Base-by-base conservation (phyloP, 2,888 invertebrate genomes). In the Pterobdella sp. region DNA sequence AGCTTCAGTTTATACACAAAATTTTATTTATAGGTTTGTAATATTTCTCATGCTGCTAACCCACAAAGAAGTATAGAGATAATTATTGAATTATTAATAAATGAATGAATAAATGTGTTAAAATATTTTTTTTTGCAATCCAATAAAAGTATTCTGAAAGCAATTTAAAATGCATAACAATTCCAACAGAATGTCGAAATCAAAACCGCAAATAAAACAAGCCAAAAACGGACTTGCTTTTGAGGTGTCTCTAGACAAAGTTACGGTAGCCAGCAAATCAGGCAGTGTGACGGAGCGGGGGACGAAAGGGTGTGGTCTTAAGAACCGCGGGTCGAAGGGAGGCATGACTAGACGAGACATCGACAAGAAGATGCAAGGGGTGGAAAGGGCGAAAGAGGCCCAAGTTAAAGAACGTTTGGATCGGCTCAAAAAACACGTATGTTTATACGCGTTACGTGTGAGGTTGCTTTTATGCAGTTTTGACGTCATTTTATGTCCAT, bases 341-440 rank as follows among this genome's bases (percentile, higher is more conserved):
- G n/a, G n/a, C n/a, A 76, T 77, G 35, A 81, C 83, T 35, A 79
- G 80, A 71, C 91, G 92, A 83, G 91, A 92, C 81, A 94, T 95
- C 80, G 91, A 92, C 82, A 91, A 91, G 83, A 95, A 95, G 84
- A 88, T 94, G 72, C 90, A 90, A 85, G 93, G 92, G 22, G 95
- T 95, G 67, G 94, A 94, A 82, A 93, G 94, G 84, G 89, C 94
- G 81, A 89, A 94, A 78, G 94, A 94, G 84, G 91, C 91, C 64
- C 91, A 92, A 84, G 91, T 95, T 82, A 90, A 89, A 81, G 92
- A 92, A 82, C 87, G 94, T 81, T 91, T 91, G 84, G 89, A 90
- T 77, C 84, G 79, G 69, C 79, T 79, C 72, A 79, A 77, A 75
- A 81, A 82, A 67, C 82, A 82, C 79, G 82, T 83, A 78, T 80